phyloP scores from a whole-genome alignment of 2,888 invertebrate species.

The Melitaea athalia region DNA sequence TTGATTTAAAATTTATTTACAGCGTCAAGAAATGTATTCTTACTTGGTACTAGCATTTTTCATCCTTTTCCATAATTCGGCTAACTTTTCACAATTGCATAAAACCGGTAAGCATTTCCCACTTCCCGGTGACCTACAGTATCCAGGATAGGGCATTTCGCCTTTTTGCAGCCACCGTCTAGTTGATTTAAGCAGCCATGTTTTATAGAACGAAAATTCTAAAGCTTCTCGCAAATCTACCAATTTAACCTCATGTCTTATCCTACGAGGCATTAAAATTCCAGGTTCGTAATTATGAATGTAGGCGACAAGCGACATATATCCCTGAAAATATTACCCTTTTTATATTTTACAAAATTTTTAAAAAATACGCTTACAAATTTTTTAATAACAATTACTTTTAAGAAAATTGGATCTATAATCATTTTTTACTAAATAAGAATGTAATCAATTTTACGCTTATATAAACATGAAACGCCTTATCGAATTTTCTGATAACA shows the following conservation, averaged over 20 bases:
- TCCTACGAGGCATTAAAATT: constrained; percentile 51
- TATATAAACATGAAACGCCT: constrained; percentile 7
- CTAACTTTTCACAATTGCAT: constrained; percentile 63
- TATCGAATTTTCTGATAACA: constrained; percentile 20
- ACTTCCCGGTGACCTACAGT: constrained; percentile 66
- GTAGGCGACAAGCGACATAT: constrained; percentile 54
- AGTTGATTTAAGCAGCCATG: constrained; percentile 37
- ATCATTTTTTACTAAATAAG: constrained; percentile 8
- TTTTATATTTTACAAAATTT: constrained; percentile 3
- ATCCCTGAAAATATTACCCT: constrained; percentile 52
- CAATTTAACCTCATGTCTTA: constrained; percentile 44
- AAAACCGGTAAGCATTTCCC: constrained; percentile 54
- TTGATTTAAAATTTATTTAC: background rate
- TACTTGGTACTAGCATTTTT: constrained; percentile 22
- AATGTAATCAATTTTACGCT: constrained; percentile 26
- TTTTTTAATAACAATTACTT: constrained; percentile 29
- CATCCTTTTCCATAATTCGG: constrained; percentile 52
- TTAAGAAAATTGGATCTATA: constrained; percentile 30
- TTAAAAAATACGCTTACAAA: constrained; percentile 4
- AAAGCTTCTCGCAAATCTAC: constrained; percentile 42
- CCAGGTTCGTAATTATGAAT: constrained; percentile 61
- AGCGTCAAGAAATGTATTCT: background rate
- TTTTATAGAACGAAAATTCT: constrained; percentile 32
- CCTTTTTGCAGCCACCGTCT: constrained; percentile 60
- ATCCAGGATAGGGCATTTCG: constrained; percentile 70